A percentile compares a stretch with the other conserved stretches of the same genome.
These are phyloP conservation scores for Drosophila elegans DNA, from an alignment of 1,140 invertebrate species.

Conservation along the genomic window DNA sequence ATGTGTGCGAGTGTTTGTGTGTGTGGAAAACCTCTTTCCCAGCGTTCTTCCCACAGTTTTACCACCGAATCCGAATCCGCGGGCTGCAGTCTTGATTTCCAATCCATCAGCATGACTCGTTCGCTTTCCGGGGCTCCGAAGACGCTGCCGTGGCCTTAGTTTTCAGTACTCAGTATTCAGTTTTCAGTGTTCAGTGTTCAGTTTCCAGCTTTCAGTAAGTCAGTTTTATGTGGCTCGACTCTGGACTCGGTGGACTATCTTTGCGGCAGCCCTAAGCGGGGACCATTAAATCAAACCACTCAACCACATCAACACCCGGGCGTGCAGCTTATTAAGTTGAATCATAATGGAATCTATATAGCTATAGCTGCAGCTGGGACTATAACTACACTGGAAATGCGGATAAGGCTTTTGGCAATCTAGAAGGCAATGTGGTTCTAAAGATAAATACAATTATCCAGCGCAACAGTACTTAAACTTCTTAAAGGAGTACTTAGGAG, in stretches of 20 bases:
- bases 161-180: conserved; percentile 9
- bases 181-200: not conserved
- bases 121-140: conserved; percentile 18
- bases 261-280: conserved; percentile 39
- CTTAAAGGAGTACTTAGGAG: too few species aligned
- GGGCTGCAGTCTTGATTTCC: conserved; percentile 38
- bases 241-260: conserved; percentile 11
- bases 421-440: not conserved
- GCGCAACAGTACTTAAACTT: too few species aligned
- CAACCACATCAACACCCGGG: conserved; percentile 61
- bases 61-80: conserved; percentile 21
- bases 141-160: conserved; percentile 5
- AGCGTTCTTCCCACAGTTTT: conserved; percentile 40
- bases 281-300: conserved; percentile 69
- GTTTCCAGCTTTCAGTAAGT: conserved; percentile 1
- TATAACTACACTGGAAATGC: conserved; percentile 6
- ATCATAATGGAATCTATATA: conserved; percentile 65
- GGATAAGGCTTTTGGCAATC: not conserved
- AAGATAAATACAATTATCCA: too few species aligned
- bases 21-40: conserved; percentile 29
- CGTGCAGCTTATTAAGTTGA: conserved; percentile 63
- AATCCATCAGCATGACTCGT: conserved; percentile 56
- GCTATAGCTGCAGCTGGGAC: conserved; percentile 15
- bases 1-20: not conserved
- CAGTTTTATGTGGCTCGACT: conserved; percentile 21